Evolutionary conservation across 2,888 invertebrate species (phyloP), one percentile per base, ranked within the genome.

Genomic region (Trachelus stipa): DNA sequence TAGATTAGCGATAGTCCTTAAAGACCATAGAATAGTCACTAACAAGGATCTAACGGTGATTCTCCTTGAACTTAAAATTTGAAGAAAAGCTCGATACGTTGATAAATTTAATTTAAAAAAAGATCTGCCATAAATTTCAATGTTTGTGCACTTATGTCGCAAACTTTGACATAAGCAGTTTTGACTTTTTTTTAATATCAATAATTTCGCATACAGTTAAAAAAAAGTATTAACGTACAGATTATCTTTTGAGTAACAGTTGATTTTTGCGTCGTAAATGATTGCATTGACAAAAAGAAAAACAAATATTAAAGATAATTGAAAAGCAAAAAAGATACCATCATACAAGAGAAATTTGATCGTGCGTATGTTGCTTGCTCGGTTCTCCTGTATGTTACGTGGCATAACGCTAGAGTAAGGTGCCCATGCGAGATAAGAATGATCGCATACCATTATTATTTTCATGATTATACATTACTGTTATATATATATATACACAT

Each of bases 1-100:
- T 88, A 87, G 87, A 85, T 84, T 88, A 88, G 85, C 81, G 80
- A 76, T 85, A 83, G 85, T 81, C 83, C 79, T 6, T 56, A 81
- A 82, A 87, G 79, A 84, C 79, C 81, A 81, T 84, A 82, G 78
- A 83, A 84, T 81, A 83, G 84, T 23, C 79, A 79, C 74, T 73
- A 79, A 78, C 78, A 82, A 77, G 12, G 78, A 79, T 74, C 73
- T n/a, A 23, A 68, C 74, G 15, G 73, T 83, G 79, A 82, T 77
- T 68, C 77, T 81, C 80, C 79, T 83, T 84, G 78, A 56, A 56
- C 9, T 56, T 2, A 23, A 56, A 56, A 23, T 56, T 23, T 56
- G 3, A 56, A 56, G 23, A 56, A 23, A 56, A 23, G 23, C 56
- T 56, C 2, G 23, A 15, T 23, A 23, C 56, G 56, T 56, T 56